A percentile compares a stretch with the other conserved stretches of the same genome.
These are phyloP conservation scores for Hydriomena furcata DNA, from an alignment of 2,888 invertebrate species.

Conservation along the genomic window DNA sequence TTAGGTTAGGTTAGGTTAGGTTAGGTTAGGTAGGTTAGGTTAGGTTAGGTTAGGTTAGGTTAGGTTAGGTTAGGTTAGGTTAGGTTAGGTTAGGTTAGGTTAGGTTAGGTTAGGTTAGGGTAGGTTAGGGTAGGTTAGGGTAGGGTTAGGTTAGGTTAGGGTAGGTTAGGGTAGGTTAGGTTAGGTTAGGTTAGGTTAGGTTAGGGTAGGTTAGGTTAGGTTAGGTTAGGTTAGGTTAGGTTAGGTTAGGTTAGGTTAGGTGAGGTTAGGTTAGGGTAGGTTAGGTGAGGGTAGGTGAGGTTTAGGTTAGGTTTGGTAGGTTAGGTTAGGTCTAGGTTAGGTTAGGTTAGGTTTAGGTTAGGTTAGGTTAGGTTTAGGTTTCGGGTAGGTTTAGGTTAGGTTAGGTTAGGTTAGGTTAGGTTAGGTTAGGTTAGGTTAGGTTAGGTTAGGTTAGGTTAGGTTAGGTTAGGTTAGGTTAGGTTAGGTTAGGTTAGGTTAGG, in stretches of 20 bases:
- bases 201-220: too few species aligned
- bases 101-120: too few species aligned
- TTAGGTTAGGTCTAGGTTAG: too few species aligned
- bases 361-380: not conserved
- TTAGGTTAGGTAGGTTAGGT: too few species aligned
- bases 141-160: too few species aligned
- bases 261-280: too few species aligned
- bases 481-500: conserved; percentile 26
- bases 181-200: too few species aligned
- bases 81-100: conserved; percentile 41
- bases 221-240: conserved; percentile 27
- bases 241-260: conserved; percentile 20
- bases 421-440: conserved; percentile 32
- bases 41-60: conserved; percentile 21
- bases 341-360: too few species aligned
- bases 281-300: not conserved
- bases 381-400: too few species aligned
- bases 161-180: too few species aligned
- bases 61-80: conserved; percentile 22
- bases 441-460: conserved; percentile 29
- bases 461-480: conserved; percentile 21
- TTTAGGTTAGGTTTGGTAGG: too few species aligned
- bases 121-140: too few species aligned
- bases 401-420: conserved; percentile 15
- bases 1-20: conserved; percentile 25